A percentile compares a stretch with the other conserved stretches of the same genome.
These are phyloP conservation scores for Abramis brama DNA, from an alignment of 2,113 vertebrate genomes.

Conservation along the genomic window DNA sequence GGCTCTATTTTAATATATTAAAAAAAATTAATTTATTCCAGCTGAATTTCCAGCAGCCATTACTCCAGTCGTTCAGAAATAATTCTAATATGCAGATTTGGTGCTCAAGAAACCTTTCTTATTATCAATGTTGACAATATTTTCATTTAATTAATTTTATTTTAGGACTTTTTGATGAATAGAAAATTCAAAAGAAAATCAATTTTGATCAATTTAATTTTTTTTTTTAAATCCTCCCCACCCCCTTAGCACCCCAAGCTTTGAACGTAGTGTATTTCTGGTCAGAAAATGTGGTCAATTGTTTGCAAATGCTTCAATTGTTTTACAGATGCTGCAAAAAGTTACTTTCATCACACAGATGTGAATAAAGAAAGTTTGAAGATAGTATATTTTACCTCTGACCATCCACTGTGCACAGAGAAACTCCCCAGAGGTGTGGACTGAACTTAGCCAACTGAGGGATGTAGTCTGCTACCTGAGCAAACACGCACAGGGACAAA, in stretches of 20 bases:
- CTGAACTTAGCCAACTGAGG: conserved; percentile 89
- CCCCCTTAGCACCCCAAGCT: too few species aligned
- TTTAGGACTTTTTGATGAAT: too few species aligned
- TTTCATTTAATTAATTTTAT: neutral
- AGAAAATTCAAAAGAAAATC: too few species aligned
- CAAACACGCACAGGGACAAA: conserved; percentile 25
- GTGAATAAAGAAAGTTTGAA: neutral
- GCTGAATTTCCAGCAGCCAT: too few species aligned
- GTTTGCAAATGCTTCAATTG: too few species aligned
- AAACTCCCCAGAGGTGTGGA: conserved; percentile 84
- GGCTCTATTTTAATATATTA: too few species aligned
- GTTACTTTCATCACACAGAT: neutral
- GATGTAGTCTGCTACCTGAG: conserved; percentile 88
- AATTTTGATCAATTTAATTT: neutral
- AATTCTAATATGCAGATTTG: neutral
- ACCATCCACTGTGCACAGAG: conserved; percentile 81
- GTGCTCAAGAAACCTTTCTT: neutral
- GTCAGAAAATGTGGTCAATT: neutral
- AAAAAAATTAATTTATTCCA: too few species aligned
- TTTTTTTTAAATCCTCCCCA: too few species aligned
- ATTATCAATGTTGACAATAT: neutral
- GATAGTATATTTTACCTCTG: conserved; percentile 70
- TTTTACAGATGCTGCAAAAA: neutral
- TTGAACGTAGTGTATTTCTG: neutral
- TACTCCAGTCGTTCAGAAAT: too few species aligned